Conservation (phyloP, 2,113 vertebrate species). For the Micronycteris hirsuta region DNA sequence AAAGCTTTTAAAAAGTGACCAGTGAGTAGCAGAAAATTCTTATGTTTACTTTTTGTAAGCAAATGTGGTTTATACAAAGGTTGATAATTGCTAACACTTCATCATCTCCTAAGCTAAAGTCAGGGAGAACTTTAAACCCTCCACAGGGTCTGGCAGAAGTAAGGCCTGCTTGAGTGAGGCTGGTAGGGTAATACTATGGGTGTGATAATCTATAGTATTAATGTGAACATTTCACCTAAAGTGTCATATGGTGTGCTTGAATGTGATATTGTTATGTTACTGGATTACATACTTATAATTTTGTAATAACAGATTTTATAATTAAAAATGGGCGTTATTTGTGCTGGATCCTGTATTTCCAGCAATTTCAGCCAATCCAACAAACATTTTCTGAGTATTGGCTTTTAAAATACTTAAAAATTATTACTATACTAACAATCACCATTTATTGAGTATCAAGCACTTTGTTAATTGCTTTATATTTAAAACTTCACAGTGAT, state of each 20-base stretch:
- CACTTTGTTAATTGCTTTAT: not conserved
- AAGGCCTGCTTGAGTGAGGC: too few species aligned
- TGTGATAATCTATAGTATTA: too few species aligned
- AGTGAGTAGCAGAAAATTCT: not conserved
- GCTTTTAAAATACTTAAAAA: not conserved
- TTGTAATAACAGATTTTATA: too few species aligned
- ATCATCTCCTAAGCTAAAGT: not conserved
- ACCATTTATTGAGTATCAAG: not conserved
- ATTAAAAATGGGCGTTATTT: too few species aligned
- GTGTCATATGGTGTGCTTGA: too few species aligned
- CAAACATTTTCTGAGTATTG: not conserved
- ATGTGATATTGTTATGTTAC: too few species aligned
- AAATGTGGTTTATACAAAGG: not conserved
- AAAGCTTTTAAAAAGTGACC: not conserved
- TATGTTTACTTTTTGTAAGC: not conserved
- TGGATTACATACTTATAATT: too few species aligned
- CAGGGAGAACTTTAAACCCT: not conserved
- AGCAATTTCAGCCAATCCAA: not conserved
- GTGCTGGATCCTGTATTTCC: not conserved
- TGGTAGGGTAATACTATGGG: too few species aligned
- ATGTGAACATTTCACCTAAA: too few species aligned
- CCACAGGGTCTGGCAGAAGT: not conserved
- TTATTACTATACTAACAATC: not conserved
- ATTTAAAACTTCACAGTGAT: not conserved
- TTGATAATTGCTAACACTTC: not conserved